Evolutionary conservation across 2,797 vertebrate species (phyloP).

Genomic region (Pitangus sulphuratus): DNA sequence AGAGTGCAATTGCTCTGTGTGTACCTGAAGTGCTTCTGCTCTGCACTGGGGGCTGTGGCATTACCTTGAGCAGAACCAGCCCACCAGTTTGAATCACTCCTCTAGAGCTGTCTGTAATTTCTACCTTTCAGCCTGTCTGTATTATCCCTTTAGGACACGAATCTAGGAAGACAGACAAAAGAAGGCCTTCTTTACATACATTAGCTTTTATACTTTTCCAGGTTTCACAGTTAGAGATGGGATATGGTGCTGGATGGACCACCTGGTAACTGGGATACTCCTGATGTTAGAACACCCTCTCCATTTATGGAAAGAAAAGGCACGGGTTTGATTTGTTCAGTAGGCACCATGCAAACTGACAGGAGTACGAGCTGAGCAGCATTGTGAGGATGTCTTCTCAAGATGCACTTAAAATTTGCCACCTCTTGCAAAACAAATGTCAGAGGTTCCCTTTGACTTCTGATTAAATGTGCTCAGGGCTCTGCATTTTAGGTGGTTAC

Average conservation of each 20-base stretch:
- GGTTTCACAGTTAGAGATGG: neutral
- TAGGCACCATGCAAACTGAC: neutral
- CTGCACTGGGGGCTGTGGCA: neutral
- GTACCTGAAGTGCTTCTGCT: neutral
- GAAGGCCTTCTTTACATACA: neutral
- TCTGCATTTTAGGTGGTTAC: neutral
- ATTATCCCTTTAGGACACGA: neutral
- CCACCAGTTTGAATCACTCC: accelerated
- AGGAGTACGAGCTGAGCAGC: neutral
- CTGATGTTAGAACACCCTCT: neutral
- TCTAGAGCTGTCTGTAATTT: neutral
- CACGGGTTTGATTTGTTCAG: neutral
- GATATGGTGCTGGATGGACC: neutral
- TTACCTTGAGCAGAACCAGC: neutral
- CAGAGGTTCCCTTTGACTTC: neutral
- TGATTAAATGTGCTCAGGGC: neutral
- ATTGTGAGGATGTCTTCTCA: neutral
- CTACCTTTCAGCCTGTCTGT: neutral
- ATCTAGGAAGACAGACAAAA: neutral
- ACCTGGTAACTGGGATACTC: neutral
- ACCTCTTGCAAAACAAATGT: neutral
- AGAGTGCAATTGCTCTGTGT: accelerated
- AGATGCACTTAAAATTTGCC: neutral
- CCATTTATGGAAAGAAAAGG: neutral
- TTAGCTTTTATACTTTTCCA: neutral